Evolutionary conservation across 1,140 invertebrate genomes (phyloP).

Genomic region (Gonioctena quinquepunctata): DNA sequence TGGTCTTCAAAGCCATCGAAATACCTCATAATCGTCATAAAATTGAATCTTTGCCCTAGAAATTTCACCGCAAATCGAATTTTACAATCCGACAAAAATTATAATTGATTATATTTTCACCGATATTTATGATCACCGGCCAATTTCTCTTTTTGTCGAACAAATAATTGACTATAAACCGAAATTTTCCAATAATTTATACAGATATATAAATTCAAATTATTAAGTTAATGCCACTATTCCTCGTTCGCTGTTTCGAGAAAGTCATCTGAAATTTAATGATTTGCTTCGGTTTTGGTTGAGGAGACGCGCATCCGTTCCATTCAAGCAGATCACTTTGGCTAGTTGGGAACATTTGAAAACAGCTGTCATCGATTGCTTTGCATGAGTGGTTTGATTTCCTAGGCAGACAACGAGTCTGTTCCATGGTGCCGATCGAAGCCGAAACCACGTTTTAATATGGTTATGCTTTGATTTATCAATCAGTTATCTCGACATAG

Average conservation of each 20-base stretch:
- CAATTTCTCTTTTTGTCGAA: too few species aligned
- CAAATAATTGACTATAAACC: too few species aligned
- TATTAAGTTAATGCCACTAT: too few species aligned
- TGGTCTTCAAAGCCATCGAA: too few species aligned
- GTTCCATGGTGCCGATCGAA: neutral
- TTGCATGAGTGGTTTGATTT: neutral
- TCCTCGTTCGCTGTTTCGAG: neutral
- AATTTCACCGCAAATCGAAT: too few species aligned
- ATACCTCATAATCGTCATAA: too few species aligned
- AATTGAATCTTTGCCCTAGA: too few species aligned
- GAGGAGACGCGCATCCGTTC: neutral
- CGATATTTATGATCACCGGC: too few species aligned
- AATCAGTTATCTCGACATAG: neutral
- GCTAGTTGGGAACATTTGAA: neutral
- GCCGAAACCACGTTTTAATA: neutral
- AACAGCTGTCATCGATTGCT: neutral
- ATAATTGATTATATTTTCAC: too few species aligned
- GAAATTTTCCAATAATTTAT: too few species aligned
- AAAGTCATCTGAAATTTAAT: neutral
- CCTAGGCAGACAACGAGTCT: neutral
- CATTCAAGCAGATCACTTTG: neutral
- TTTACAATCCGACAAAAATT: too few species aligned
- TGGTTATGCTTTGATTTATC: neutral
- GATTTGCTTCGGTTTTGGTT: neutral
- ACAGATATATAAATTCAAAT: too few species aligned